Evolutionary conservation across 2,888 invertebrate species (phyloP), one percentile per base, ranked within the genome.

Genomic region (Drosophila melanocephala): DNA sequence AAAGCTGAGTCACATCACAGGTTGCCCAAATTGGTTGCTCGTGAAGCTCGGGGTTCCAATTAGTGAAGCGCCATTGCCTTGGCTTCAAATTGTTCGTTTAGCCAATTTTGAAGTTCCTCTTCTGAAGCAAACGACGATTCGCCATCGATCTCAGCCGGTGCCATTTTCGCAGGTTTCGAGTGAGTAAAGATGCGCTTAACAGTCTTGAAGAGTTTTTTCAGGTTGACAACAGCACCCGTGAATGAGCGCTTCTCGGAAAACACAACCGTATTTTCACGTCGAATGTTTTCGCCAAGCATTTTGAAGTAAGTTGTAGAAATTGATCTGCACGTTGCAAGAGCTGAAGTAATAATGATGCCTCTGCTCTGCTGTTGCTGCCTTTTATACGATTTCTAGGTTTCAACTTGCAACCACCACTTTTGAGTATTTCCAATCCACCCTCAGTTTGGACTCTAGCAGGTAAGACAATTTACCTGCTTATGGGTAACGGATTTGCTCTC

Each of bases 91-190:
- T 89, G 72, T 61, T 90, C 91, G 65, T 90, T 90, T 35, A 86
- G 76, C 83, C 81, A 87, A 60, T 90, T 90, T 51, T 90, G 84
- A 59, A 83, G 76, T 52, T 90, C 90, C 65, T 90, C 90, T 44
- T 77, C 86, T n/a, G 81, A 72, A n/a, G 53, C 37, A 58, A 76
- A 79, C 28, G 74, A 65, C 42, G 73, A 30, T 28, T 12, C 42
- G 32, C 39, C 19, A 16, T 22, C 19, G 32, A 32, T 22, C 32
- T 65, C 66, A 14, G 26, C 35, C n/a, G 53, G 47, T 12, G 67
- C 16, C 22, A 26, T n/a, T 7, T 67, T 64, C 7, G 57, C 56
- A 9, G 70, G 22, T 50, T 79, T 83, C 2, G 74, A 60, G 42
- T 65, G 52, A n/a, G 22, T 60, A 65, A 89, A 82, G 47, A 87